phyloP scores from a whole-genome alignment of 2,797 vertebrate species.

The Choloepus didactylus region DNA sequence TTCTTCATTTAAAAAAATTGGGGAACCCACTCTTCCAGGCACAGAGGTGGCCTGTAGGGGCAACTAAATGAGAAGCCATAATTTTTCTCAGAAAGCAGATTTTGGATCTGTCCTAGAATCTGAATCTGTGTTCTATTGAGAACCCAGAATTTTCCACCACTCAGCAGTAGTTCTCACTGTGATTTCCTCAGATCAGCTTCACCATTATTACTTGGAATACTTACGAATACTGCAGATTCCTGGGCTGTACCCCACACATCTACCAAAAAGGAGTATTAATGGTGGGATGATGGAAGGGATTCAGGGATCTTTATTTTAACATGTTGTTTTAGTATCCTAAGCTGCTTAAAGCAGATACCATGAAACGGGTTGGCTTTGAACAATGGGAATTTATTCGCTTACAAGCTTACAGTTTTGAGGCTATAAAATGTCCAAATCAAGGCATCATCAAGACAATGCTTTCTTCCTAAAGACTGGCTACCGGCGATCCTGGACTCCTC shows the following conservation, averaged over 20 bases:
- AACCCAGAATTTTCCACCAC: not conserved
- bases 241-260: no score
- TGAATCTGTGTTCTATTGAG: not conserved
- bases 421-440: no score
- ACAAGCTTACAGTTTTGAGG: no score
- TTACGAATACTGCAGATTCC: not conserved
- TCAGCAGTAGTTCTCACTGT: accelerated
- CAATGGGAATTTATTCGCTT: no score
- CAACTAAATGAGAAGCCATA: not conserved
- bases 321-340: accelerated
- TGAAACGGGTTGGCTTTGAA: no score
- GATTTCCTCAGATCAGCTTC: accelerated
- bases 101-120: accelerated
- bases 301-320: not conserved
- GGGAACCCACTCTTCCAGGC: not conserved
- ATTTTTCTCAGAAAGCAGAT: not conserved
- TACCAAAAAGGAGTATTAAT: accelerated
- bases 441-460: no score
- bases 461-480: no score
- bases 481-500: no score
- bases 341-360: no score
- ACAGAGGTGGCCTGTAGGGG: not conserved
- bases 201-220: not conserved
- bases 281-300: not conserved
- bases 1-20: not conserved